A percentile compares a stretch with the other conserved stretches of the same genome.
These are phyloP conservation scores for Myodes glareolus DNA, from an alignment of 2,113 vertebrate genomes.

Conservation along the genomic window DNA sequence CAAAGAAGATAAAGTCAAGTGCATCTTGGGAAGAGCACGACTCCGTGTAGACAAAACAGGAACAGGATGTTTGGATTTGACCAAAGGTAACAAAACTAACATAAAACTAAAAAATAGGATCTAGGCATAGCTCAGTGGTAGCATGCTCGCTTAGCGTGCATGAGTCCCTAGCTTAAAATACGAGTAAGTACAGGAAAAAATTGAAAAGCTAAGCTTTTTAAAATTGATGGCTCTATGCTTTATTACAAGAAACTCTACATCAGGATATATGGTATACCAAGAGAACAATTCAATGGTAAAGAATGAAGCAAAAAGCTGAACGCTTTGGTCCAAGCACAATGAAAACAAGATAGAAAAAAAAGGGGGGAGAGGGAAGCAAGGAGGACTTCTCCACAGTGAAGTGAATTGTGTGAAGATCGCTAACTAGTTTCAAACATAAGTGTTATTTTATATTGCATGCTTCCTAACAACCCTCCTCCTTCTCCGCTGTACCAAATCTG, in stretches of 20 bases:
- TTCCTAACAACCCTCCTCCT: neutral
- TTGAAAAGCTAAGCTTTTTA: neutral
- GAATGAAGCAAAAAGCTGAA: neutral
- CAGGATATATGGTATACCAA: too few species aligned
- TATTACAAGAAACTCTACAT: neutral
- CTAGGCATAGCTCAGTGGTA: neutral
- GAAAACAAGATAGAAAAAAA: neutral
- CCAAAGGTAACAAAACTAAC: constrained; percentile 6
- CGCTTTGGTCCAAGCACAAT: neutral
- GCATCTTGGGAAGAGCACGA: neutral
- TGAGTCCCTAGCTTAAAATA: neutral
- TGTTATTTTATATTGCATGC: neutral
- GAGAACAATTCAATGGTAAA: neutral
- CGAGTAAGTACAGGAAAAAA: neutral
- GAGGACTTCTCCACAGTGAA: too few species aligned
- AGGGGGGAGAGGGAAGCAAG: accelerated
- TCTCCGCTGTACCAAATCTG: neutral
- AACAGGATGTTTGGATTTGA: neutral
- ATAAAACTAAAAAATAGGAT: neutral
- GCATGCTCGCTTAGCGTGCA: neutral
- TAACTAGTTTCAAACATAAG: neutral
- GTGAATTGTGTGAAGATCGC: neutral
- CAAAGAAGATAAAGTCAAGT: neutral
- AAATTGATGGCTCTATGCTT: neutral
- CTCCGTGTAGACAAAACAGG: neutral